Evolutionary conservation across 2,888 invertebrate species (phyloP).

Genomic region (Hypselothyrea guttata): DNA sequence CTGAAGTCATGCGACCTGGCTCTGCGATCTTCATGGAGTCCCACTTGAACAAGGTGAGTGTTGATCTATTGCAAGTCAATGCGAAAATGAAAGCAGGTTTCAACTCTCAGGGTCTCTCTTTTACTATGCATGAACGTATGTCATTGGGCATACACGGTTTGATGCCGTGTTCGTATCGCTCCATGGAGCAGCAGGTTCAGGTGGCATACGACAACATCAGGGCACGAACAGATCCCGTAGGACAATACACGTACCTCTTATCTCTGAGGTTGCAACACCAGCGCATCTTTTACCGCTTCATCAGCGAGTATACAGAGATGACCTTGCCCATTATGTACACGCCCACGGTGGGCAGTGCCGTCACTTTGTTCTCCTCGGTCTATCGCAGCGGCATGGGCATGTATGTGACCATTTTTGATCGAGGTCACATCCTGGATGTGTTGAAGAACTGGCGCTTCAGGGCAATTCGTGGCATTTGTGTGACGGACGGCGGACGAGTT

Average conservation of each 20-base stretch:
- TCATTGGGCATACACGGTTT: slow-evolving; percentile 11
- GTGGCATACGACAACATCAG: slow-evolving; percentile 8
- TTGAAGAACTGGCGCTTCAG: slow-evolving; percentile 12
- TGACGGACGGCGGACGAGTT: slow-evolving; percentile 37
- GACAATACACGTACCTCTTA: slow-evolving; percentile 88
- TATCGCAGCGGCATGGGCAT: slow-evolving; percentile 94
- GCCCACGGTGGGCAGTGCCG: slow-evolving; percentile 96
- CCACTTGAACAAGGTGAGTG: slow-evolving; percentile 9
- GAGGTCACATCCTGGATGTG: slow-evolving; percentile 16
- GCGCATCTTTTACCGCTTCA: slow-evolving; percentile 93
- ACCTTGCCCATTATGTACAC: slow-evolving; percentile 98
- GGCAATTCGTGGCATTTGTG: slow-evolving; percentile 12
- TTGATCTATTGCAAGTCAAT: neutral
- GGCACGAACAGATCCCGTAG: slow-evolving; percentile 7
- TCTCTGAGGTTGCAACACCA: slow-evolving; percentile 92
- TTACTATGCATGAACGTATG: slow-evolving; percentile 10
- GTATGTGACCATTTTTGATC: slow-evolving; percentile 83
- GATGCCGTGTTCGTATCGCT: slow-evolving; percentile 8
- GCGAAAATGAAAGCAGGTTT: neutral
- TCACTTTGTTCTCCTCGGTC: slow-evolving; percentile 85
- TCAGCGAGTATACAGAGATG: slow-evolving; percentile 91
- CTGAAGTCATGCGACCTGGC: no score
- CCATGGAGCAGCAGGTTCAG: slow-evolving; percentile 10
- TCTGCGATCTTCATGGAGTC: neutral
- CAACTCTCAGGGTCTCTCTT: slow-evolving; percentile 6